Evolutionary conservation across 1,140 invertebrate species (phyloP), one percentile per base, ranked within the genome.

Genomic region (Drosophila parvula): DNA sequence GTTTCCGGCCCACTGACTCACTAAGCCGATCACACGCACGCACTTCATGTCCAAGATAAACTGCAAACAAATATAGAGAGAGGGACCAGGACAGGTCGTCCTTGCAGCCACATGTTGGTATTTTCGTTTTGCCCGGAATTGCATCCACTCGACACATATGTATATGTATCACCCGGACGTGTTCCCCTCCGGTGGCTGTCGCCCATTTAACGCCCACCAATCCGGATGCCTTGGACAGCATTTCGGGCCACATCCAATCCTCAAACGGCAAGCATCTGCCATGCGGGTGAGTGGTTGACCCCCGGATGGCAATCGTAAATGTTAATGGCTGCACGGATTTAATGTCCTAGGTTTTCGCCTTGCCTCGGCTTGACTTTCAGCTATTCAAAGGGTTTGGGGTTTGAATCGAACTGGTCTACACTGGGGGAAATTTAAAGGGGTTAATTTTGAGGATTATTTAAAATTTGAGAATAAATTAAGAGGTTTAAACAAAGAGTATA

Each of bases 241-340:
- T 60, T 28, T 8, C 34, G 18, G 30, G 9, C 28, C 34, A 18
- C 28, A 47, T 59, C 64, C 56, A 28, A 71, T 59, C 44, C 70
- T 51, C 5, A 28, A 64, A 44, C 41, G 55, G 65, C 43, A 73
- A 73, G 45, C 65, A 74, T 36, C 18, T 70, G 47, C 38, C 40
- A 62, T 75, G 32, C 36, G 40, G 41, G 30, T 28, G 41, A 74
- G 41, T 40, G 53, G 38, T 28, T 76, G 47, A 75, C 47, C 73
- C 48, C 57, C 30, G 53, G 47, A 53, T 67, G 53, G 22, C 41
- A 76, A 60, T 86, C 79, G 82, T 85, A 86, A 79, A 88, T 82
- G 80, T 69, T 82, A 68, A 86, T 78, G 50, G 82, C 62, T 53
- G 62, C 55, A 41, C 73, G 63, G 73, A 76, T 76, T 76, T 76